Evolutionary conservation across 2,113 vertebrate species (phyloP), one percentile per base, ranked within the genome.

Genomic region (Pollachius pollachius): DNA sequence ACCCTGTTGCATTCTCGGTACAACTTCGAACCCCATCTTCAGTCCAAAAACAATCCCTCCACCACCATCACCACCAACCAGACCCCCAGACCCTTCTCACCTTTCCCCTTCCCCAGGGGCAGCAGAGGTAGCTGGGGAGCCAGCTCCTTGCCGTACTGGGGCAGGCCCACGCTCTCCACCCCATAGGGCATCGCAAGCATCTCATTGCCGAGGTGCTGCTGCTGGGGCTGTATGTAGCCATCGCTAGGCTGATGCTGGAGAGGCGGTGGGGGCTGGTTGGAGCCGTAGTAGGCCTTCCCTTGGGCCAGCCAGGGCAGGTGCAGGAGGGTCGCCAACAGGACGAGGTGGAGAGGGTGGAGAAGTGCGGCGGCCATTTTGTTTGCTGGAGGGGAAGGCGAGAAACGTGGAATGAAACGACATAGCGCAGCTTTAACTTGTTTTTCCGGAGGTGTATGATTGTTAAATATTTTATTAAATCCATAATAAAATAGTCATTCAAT

Each of bases 161-260:
- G 92, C 68, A 94, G 77, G 1, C 94, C 87, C 60, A 95, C 92
- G 74, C 96, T 96, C 72, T 99, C 96, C 65, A 98, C 97, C 81
- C 94, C 96, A 16, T 17, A 57, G 9, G 15, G 54, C 54, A 17
- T 17, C 54, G 17, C 16, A 15, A n/a, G 92, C 75, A 97, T 96
- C 71, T 99, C 96, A 67, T 98, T 98, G 82, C 94, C 96, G 84
- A 92, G 75, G 78, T 94, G 3, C 93, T 90, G 94, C 41, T 48
- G 41, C 41, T 48, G 41, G 4, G 4, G 30, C 30, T 94, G 93
- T 83, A 96, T 90, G 0, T 90, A 90, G 11, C 94, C 92, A 68
- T 98, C 96, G 66, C 95, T 95, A 94, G 93, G 91, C 89, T 97
- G 96, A 70, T 94, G 92, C 64, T 95, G 96, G 82, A 94, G 95